Conservation (phyloP, 1,140 invertebrate species). For the Magallana ariakensis region DNA sequence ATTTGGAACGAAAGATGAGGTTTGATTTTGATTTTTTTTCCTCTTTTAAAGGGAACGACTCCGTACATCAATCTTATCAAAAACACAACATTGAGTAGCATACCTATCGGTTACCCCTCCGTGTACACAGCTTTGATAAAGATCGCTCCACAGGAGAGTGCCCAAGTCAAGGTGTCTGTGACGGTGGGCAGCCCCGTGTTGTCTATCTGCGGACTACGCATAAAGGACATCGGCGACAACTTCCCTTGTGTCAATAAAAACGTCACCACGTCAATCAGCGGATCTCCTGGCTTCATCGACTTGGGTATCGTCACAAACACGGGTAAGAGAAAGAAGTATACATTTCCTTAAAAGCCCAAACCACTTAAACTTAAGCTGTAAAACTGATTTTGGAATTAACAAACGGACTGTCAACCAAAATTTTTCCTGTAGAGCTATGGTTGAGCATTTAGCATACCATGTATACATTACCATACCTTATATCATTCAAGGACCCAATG, state of each 20-base stretch:
- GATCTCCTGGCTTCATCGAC: slow-evolving; percentile 42
- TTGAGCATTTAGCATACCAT: background rate
- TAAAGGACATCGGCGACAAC: slow-evolving; percentile 59
- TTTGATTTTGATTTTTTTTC: background rate
- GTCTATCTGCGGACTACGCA: slow-evolving; percentile 54
- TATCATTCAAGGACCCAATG: slow-evolving; percentile 31
- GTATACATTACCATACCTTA: background rate
- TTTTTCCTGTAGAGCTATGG: no score
- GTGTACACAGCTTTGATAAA: slow-evolving; percentile 57
- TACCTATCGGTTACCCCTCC: slow-evolving; percentile 56
- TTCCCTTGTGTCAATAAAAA: slow-evolving; percentile 56
- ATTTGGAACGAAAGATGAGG: background rate
- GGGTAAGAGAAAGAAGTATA: slow-evolving; percentile 52
- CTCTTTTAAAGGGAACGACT: slow-evolving; percentile 39
- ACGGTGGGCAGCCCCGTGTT: slow-evolving; percentile 40
- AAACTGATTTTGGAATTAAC: background rate
- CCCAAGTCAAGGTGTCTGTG: slow-evolving; percentile 51
- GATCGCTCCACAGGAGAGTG: slow-evolving; percentile 54
- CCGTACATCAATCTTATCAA: slow-evolving; percentile 45
- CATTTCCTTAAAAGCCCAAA: background rate
- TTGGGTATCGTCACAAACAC: slow-evolving; percentile 57
- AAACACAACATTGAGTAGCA: slow-evolving; percentile 49
- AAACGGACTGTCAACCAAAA: no score
- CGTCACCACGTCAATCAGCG: slow-evolving; percentile 14
- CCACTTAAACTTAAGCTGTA: no score